Base-by-base conservation (phyloP, 2,113 vertebrate species). In the Tenrec ecaudatus region DNA sequence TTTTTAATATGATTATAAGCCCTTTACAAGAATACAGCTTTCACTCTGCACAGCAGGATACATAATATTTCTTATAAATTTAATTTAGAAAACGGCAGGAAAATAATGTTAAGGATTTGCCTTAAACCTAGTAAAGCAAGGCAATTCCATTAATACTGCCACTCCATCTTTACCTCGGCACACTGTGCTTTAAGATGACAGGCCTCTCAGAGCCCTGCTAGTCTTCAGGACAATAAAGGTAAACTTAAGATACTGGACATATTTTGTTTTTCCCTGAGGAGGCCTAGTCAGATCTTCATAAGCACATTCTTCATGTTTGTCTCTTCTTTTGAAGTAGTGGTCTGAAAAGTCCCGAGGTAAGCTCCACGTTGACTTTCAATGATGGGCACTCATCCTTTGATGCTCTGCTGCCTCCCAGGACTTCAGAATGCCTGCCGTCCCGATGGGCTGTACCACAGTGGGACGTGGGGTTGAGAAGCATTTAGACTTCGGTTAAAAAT, bases 41-140 rank as follows among this genome's bases (percentile, higher is more conserved):
- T 96, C 94, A 90, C 88, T 85, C 87, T 85, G 93, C 87, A 96
- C 86, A 96, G 95, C 77, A 93, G 97, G 97, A 79, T 81, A 95
- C 90, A 97, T 81, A 53, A 83, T 96, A 95, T 91, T 93, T 98
- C 95, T 97, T 96, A 96, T 96, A 97, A 96, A 97, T 92, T 96
- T 97, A 95, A 95, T 97, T 97, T 96, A 95, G 95, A 96, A 97
- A 98, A 91, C 86, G 82, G 91, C 93, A 92, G 96, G 96, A 97
- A 97, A 96, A 97, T 89, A 97, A 95, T 91, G 94, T 95, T 90
- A 97, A 97, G 96, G 97, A 97, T 97, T 97, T 97, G 94, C 97
- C 97, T 95, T 97, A 97, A 88, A 96, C 83, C 94, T 73, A 96
- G 94, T 92, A 97, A 98, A 97, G 92, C 94, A 97, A 97, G 80